Conservation (phyloP, 1,140 invertebrate genomes). For the Caenorhabditis remanei region DNA sequence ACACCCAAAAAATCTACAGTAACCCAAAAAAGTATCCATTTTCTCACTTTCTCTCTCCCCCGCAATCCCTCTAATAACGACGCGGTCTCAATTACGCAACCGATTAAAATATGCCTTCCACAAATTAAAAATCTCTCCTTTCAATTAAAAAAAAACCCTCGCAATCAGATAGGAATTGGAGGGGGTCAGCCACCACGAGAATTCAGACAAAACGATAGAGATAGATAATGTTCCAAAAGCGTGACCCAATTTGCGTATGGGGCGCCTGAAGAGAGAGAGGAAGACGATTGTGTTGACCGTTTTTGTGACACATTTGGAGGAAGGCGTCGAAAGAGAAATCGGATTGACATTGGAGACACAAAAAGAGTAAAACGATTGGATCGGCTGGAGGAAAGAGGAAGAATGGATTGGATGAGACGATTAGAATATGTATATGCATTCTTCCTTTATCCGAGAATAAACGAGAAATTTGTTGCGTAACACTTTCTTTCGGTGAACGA, state of each 20-base stretch:
- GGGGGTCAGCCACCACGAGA: background rate
- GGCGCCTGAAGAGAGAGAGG: background rate
- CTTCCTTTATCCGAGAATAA: background rate
- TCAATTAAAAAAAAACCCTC: background rate
- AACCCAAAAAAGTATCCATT: too few species aligned
- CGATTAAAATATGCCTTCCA: too few species aligned
- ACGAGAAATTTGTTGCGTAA: background rate
- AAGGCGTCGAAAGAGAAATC: constrained; percentile 56
- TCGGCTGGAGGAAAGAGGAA: constrained; percentile 1
- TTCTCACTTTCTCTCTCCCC: too few species aligned
- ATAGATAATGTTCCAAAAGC: constrained; percentile 54
- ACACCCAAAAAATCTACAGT: too few species aligned
- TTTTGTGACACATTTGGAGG: constrained; percentile 54
- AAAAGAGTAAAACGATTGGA: constrained; percentile 47
- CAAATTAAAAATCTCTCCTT: too few species aligned
- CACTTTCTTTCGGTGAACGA: too few species aligned
- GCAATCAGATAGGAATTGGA: background rate
- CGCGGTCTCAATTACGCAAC: too few species aligned
- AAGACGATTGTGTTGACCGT: constrained; percentile 27
- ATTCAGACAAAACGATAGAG: constrained; percentile 26
- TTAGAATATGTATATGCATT: constrained; percentile 37
- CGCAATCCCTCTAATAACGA: too few species aligned
- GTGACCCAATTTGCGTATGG: constrained; percentile 43
- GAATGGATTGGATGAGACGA: background rate
- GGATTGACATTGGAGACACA: constrained; percentile 48